A percentile compares a stretch with the other conserved stretches of the same genome.
Evolutionary conservation across 2,113 vertebrate species (phyloP).

Genomic region (Todiramphus chloris): DNA sequence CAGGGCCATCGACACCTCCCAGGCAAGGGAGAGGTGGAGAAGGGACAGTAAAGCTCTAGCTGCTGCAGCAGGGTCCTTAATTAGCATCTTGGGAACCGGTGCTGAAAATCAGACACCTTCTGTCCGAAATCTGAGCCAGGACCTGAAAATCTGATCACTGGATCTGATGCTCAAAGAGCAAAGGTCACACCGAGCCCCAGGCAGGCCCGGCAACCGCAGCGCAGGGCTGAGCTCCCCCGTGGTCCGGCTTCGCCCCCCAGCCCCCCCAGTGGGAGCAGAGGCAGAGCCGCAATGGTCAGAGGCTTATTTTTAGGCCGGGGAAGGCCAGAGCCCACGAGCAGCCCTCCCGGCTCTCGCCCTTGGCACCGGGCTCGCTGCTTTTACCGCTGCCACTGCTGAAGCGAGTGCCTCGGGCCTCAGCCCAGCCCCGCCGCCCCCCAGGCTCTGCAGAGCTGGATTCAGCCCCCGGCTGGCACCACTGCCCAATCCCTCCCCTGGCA

Average conservation of each 20-base stretch:
- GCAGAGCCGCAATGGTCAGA: background rate
- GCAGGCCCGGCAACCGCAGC: accelerated
- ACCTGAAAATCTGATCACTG: background rate
- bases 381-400: background rate
- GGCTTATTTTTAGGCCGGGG: slow-evolving; percentile 55
- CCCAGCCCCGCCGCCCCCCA: background rate
- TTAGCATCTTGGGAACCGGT: background rate
- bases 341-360: background rate
- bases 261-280: background rate
- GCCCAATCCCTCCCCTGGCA: background rate
- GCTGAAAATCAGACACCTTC: slow-evolving; percentile 40
- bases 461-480: background rate
- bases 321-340: background rate
- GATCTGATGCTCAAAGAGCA: slow-evolving; percentile 9
- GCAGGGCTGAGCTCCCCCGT: background rate
- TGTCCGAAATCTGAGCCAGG: slow-evolving; percentile 40
- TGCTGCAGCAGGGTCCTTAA: background rate
- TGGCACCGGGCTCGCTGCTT: background rate
- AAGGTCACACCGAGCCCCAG: background rate
- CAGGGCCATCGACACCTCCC: background rate
- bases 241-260: background rate
- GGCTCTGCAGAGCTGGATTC: background rate
- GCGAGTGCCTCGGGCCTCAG: background rate
- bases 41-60: slow-evolving; percentile 34
- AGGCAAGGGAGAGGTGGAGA: background rate